phyloP scores from a whole-genome alignment of 2,113 vertebrate genomes.

The Meleagris gallopavo region DNA sequence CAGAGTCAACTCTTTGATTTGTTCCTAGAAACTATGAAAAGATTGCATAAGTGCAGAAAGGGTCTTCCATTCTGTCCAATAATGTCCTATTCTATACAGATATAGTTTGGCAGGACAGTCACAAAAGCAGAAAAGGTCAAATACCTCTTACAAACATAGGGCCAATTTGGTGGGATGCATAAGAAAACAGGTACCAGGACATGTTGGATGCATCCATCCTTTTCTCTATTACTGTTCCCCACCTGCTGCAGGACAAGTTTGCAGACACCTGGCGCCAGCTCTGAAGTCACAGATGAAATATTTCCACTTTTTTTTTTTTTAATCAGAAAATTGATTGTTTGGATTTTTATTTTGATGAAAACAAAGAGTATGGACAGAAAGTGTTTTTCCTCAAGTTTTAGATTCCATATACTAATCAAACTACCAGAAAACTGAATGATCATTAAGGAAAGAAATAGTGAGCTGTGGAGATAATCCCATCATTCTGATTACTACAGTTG shows the following conservation, averaged over 20 bases:
- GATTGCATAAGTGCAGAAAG: neutral
- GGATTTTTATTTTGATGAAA: neutral
- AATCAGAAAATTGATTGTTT: neutral
- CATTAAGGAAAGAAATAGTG: neutral
- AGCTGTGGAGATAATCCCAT: neutral
- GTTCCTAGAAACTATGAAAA: neutral
- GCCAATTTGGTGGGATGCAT: neutral
- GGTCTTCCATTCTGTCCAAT: neutral
- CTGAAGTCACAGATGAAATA: neutral
- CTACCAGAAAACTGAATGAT: neutral
- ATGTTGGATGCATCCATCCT: neutral
- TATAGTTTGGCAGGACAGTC: neutral
- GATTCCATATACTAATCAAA: neutral
- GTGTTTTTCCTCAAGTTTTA: neutral
- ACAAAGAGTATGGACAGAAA: neutral
- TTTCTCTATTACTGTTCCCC: neutral
- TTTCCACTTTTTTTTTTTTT: neutral
- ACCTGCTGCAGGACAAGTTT: neutral
- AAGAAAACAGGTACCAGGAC: neutral
- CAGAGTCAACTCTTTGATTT: neutral
- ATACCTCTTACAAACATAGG: neutral
- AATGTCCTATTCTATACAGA: neutral
- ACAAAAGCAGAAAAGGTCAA: neutral
- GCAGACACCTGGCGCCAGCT: neutral
- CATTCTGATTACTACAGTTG: neutral